Conservation (phyloP, 2,113 vertebrate species). For the Acrocephalus kingi region DNA sequence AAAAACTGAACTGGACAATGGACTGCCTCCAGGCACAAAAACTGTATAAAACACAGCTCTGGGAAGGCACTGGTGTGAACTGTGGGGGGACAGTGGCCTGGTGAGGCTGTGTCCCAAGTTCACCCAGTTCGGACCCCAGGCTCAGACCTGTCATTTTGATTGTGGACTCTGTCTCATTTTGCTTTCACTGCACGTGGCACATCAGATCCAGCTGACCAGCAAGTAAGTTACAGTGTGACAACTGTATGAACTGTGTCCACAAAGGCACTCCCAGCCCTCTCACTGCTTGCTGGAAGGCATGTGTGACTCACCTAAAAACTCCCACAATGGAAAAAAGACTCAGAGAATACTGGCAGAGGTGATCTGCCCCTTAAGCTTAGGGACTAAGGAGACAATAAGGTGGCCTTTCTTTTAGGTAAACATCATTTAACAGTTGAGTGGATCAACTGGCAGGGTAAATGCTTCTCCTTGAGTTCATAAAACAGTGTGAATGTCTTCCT, state of each 20-base stretch:
- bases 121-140: no score
- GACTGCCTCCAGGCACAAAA: no score
- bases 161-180: no score
- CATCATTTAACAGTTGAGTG: not conserved
- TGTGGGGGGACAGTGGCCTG: no score
- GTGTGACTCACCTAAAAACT: not conserved
- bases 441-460: not conserved
- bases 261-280: not conserved
- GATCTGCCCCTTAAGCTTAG: not conserved
- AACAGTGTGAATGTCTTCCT: not conserved
- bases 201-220: not conserved
- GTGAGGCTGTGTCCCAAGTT: no score
- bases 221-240: not conserved
- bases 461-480: not conserved
- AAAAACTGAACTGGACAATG: no score
- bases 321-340: not conserved
- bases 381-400: not conserved
- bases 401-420: not conserved
- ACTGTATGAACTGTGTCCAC: fast-evolving
- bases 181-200: not conserved
- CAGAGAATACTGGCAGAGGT: not conserved
- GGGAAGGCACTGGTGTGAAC: no score
- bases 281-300: not conserved
- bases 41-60: no score
- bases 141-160: no score